Percentiles rank a stretch among this genome's conserved stretches.
phyloP scores from a whole-genome alignment of 2,888 invertebrate species.

The Tridacna gigas region DNA sequence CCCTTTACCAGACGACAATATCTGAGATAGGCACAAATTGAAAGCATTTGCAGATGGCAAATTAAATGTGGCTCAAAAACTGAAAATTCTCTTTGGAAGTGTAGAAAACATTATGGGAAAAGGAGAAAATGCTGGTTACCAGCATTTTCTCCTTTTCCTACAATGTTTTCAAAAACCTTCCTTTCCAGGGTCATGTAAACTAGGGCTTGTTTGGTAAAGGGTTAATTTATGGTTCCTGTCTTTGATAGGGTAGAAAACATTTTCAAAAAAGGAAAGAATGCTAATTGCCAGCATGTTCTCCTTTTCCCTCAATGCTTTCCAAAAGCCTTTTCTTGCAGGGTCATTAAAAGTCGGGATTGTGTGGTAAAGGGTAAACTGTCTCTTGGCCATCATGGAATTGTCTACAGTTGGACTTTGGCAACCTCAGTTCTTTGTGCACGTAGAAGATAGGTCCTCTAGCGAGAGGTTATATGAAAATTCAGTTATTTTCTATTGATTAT shows the following conservation, averaged over 20 bases:
- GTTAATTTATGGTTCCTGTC: no score
- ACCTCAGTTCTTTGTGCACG: not conserved
- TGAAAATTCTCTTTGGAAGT: no score
- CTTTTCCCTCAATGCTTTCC: no score
- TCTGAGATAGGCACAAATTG: not conserved
- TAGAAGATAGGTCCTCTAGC: not conserved
- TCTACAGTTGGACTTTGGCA: not conserved
- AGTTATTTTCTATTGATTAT: slow-evolving; percentile 28
- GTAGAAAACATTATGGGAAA: no score
- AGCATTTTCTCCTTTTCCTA: no score
- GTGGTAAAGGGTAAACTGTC: not conserved
- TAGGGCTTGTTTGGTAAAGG: not conserved
- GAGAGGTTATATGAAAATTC: slow-evolving; percentile 3
- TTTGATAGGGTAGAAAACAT: no score
- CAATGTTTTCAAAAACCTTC: no score
- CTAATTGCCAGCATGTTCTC: no score
- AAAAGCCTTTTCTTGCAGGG: not conserved
- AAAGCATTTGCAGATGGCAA: not conserved
- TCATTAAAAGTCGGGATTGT: not conserved
- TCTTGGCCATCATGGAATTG: no score
- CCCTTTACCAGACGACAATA: not conserved
- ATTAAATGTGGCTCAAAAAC: not conserved
- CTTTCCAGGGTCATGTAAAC: not conserved
- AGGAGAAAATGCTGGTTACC: no score
- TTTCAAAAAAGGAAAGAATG: no score